phyloP scores from a whole-genome alignment of 2,797 vertebrate species.

The Bovichtus diacanthus region DNA sequence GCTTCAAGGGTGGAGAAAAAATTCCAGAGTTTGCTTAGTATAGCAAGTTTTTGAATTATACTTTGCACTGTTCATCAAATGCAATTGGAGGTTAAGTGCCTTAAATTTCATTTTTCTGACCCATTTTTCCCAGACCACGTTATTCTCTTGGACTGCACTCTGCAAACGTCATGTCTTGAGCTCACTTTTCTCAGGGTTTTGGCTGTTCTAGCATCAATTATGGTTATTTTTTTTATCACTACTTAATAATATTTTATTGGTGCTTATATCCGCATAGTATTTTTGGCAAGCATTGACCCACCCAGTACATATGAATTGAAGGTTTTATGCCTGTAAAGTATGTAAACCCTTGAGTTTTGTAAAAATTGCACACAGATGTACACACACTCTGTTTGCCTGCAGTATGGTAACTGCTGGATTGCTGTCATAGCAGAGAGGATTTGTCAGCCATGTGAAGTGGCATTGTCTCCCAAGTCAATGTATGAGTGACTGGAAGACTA shows the following conservation, averaged over 20 bases:
- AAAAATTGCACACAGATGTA: constrained; percentile 5
- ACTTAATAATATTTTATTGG: constrained; percentile 37
- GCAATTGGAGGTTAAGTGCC: neutral
- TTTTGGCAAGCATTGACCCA: constrained; percentile 13
- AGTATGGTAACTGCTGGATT: neutral
- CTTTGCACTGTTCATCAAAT: neutral
- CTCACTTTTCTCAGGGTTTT: constrained; percentile 25
- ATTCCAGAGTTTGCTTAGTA: neutral
- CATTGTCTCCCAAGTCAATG: constrained; percentile 27
- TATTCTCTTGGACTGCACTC: constrained; percentile 20
- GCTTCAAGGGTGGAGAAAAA: neutral
- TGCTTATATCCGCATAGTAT: constrained; percentile 21
- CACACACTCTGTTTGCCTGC: neutral
- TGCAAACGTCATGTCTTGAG: constrained; percentile 14
- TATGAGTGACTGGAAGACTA: constrained; percentile 21
- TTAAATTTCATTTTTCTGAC: constrained; percentile 11
- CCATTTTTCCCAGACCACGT: constrained; percentile 22
- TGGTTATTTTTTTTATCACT: constrained; percentile 42
- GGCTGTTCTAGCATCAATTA: constrained; percentile 39
- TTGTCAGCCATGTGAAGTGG: constrained; percentile 13
- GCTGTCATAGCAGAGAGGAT: constrained; percentile 26
- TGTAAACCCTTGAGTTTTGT: constrained; percentile 7
- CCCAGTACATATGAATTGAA: constrained; percentile 22
- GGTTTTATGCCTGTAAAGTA: constrained; percentile 10
- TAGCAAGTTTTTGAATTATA: constrained; percentile 1